Evolutionary conservation across 2,113 vertebrate species (phyloP).

Genomic region (Epinephelus fuscoguttatus): DNA sequence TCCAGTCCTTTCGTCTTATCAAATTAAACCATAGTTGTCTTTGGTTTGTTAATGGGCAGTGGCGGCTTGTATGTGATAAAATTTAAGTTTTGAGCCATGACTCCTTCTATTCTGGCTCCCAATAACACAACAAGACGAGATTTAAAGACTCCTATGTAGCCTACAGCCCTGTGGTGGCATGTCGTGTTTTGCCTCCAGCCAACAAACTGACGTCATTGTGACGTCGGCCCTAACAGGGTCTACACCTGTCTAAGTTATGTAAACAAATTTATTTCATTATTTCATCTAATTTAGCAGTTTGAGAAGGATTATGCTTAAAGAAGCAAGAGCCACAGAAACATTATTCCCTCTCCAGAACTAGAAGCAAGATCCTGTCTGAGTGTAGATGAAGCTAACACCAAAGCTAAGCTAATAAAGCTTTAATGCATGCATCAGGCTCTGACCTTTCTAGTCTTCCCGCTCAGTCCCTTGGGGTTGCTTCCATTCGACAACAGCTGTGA

Average conservation of each 20-base stretch:
- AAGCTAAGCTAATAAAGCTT: conserved; percentile 55
- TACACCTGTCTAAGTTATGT: not conserved
- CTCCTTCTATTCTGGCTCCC: too few species aligned
- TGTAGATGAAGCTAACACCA: conserved; percentile 25
- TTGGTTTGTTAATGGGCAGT: too few species aligned
- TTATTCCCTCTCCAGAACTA: not conserved
- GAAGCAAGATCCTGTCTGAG: not conserved
- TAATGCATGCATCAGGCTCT: conserved; percentile 52
- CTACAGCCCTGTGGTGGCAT: too few species aligned
- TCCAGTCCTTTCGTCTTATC: too few species aligned
- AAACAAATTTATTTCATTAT: not conserved
- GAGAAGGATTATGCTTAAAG: not conserved
- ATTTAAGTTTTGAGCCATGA: too few species aligned
- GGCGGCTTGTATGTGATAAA: too few species aligned
- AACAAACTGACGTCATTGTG: too few species aligned
- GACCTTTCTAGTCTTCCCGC: conserved; percentile 67
- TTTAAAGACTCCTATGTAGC: too few species aligned
- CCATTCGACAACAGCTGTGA: conserved; percentile 72
- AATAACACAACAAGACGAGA: too few species aligned
- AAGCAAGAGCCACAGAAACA: not conserved
- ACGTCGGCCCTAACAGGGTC: too few species aligned
- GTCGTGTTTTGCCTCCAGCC: too few species aligned
- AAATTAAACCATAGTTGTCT: too few species aligned
- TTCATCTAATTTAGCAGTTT: not conserved
- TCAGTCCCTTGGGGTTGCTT: conserved; percentile 56